Base-by-base conservation (phyloP, 2,797 vertebrate genomes). In the Epinephelus malabaricus region DNA sequence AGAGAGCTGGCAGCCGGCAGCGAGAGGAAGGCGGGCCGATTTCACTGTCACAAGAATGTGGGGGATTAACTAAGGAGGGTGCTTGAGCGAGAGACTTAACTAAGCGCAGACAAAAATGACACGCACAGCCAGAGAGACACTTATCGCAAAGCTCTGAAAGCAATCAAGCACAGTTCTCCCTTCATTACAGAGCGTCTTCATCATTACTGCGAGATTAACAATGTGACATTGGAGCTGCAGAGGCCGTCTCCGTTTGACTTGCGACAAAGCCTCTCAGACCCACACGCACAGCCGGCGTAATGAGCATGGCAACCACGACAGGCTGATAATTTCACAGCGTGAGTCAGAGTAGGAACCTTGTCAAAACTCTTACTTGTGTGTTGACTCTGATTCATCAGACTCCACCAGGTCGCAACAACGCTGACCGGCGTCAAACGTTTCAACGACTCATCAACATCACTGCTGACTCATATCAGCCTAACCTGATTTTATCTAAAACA, bases 11-110 rank as follows among this genome's bases (percentile, higher is more conserved):
- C 62, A 79, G 56, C 19, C 38, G 7, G 72, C 81, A 78, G 72
- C 69, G 45, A 61, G 54, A 80, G 70, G 83, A 64, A 83, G 74
- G 68, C 55, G 49, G 75, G 65, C 47, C 27, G 38, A 86, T 82
- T 81, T 84, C 74, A 81, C 83, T 64, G 74, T 86, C 83, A 61
- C 77, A 86, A 86, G 87, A 91, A 90, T 83, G 88, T 78, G 54
- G 72, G 25, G 86, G 92, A 93, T 94, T 92, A 92, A 90, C 76
- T 47, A 21, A 12, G 49, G 83, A 87, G 89, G 72, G 75, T 68
- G 79, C 76, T 78, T 19, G 59, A 80, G 67, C 12, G 40, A 56
- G 69, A 72, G 83, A 83, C 79, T 88, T 84, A 88, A 78, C 81
- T 19, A 46, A 30, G 55, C 47, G 12, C 69, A 72, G 83, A 49